Base-by-base conservation (phyloP, 2,113 vertebrate species). In the Sinocyclocheilus rhinocerous region DNA sequence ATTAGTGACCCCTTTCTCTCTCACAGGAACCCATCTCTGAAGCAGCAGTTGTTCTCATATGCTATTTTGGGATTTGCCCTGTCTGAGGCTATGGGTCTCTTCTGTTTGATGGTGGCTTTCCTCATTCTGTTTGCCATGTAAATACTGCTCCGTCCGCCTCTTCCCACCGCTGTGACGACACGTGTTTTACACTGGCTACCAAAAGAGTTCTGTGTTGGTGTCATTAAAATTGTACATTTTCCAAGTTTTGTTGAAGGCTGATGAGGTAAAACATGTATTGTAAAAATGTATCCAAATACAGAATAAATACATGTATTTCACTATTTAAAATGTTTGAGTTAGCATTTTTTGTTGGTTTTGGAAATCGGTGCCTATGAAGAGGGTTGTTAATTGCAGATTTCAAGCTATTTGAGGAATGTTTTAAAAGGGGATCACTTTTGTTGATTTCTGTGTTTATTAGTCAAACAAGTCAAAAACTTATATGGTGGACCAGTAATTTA, bases 81-180 rank as follows among this genome's bases (percentile, higher is more conserved):
- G 91, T 99, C 97, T 92, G 98, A 99, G 96, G 98, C 98, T 92
- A 99, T 99, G 98, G 98, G 98, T 95, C 98, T 99, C 86, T 99
- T 99, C 95, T 99, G 97, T 96, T 95, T 99, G 95, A 99, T 99
- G 98, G 98, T 99, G 92, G 98, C 98, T 91, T 99, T 99, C 96
- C 96, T 99, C 90, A 99, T 99, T 93, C 95, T 99, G 73, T 99
- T 99, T 89, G 98, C 98, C 94, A 98, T 99, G 97, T 99, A 95
- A 96, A 94, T 90, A 61, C 26, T 10, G 81, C 61, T 45, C 72
- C 61, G 85, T 93, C 93, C 84, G 70, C 90, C 91, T 92, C 92
- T 45, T 79, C 80, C 42, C 84, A 81, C 91, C 92, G 92, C 86
- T 94, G 91, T 96, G 95, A 96, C 90, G 94, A 90, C 18, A 12